Base-by-base conservation (phyloP, 2,797 vertebrate species). In the Loris lydekkerianus region DNA sequence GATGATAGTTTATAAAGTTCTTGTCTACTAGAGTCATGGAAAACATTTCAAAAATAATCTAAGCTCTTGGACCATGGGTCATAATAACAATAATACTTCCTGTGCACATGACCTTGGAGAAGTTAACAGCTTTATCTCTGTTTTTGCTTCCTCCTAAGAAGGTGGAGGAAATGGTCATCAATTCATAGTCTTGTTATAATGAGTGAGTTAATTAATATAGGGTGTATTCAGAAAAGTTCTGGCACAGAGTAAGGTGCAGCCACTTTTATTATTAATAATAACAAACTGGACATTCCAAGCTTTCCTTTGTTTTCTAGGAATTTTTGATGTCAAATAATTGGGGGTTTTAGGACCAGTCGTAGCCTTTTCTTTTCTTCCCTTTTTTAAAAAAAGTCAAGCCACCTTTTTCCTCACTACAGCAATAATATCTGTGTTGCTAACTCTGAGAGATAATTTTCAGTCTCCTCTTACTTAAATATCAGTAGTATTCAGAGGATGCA, bases 201-300 rank as follows among this genome's bases (percentile, higher is more conserved):
- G 1, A 15, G 20, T 65, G 34, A 77, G 14, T 86, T 53, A 53
- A 53, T 53, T 14, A 89, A 56, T 63, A 10, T 40, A 27, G 20
- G 10, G 75, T 93, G 31, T 83, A 25, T 87, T 95, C 67, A 70
- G 10, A 87, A 93, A 6, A 18, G 17, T 78, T 87, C 63, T 78
- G 86, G 23, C 9, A n/a, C 7, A 69, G 10, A 70, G 5, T 23
- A 72, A 75, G 49, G 37, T 87, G 29, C 11, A 83, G 10, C 58
- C 46, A 21, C 86, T 86, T 92, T 73, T 46, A 63, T 82, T 56
- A 61, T 37, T 83, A 90, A 31, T 85, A 43, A 46, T 9, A 82
- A 29, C 14, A 37, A 70, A 31, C 0, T 91, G 29, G 34, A 53
- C 18, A 58, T 75, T 6, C 5, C 6, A 20, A 43, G 9, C 34